phyloP scores from a whole-genome alignment of 2,888 invertebrate species.

The Drosophila anomalata region DNA sequence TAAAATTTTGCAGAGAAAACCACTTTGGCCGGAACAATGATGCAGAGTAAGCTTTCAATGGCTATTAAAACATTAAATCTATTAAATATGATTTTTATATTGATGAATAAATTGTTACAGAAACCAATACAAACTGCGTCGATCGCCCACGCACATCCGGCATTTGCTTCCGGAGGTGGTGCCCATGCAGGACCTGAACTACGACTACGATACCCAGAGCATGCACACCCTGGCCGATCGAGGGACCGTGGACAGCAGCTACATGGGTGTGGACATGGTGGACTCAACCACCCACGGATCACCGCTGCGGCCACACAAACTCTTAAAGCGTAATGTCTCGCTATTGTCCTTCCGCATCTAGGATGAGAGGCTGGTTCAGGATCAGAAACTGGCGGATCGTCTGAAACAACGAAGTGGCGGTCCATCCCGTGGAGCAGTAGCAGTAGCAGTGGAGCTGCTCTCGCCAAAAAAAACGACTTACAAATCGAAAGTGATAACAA shows the following conservation, averaged over 20 bases:
- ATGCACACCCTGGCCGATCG: constrained; percentile 72
- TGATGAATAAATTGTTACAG: constrained; percentile 56
- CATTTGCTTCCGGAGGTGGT: constrained; percentile 83
- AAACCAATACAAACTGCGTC: constrained; percentile 82
- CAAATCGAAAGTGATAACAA: constrained; percentile 72
- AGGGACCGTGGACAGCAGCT: constrained; percentile 63
- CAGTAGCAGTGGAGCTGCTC: constrained; percentile 39
- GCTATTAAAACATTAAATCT: neutral
- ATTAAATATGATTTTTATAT: neutral
- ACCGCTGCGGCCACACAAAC: constrained; percentile 74
- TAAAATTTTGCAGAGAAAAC: constrained; percentile 47
- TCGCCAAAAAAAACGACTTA: constrained; percentile 68
- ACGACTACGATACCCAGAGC: constrained; percentile 81
- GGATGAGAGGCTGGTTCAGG: constrained; percentile 15
- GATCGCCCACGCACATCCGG: constrained; percentile 83
- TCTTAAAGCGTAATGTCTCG: constrained; percentile 83
- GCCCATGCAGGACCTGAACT: constrained; percentile 83
- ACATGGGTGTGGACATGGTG: constrained; percentile 68
- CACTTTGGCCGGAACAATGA: constrained; percentile 39
- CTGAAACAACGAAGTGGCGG: constrained; percentile 64
- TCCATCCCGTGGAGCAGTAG: constrained; percentile 8
- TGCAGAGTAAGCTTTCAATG: constrained; percentile 59
- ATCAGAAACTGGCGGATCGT: constrained; percentile 16
- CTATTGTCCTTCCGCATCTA: constrained; percentile 84
- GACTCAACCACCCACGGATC: constrained; percentile 65